Evolutionary conservation across 2,113 vertebrate genomes (phyloP), one percentile per base, ranked within the genome.

Genomic region (Bambusicola thoracicus): DNA sequence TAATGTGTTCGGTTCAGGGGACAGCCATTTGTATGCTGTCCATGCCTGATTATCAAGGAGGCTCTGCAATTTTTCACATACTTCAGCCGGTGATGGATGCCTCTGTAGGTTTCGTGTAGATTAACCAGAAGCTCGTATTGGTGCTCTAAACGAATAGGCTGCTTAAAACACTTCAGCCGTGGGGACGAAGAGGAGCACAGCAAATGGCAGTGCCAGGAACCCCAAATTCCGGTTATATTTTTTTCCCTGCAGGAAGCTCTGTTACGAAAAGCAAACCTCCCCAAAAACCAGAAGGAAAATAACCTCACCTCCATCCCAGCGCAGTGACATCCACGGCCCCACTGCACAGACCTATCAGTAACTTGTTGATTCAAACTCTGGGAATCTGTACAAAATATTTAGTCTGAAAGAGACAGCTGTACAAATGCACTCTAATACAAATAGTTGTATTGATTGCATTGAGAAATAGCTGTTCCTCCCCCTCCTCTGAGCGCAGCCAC

Each of bases 291-390:
- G 16, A 87, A 74, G 44, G 76, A 81, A 84, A 90, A 51, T 24
- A 9, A 30, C 15, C 36, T 85, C 22, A n/a, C 65, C 63, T 87
- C 58, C 44, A 11, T 68, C 61, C 66, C 58, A 73, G 58, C 7
- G 6, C 13, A 85, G 67, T 79, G 81, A 46, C 65, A 67, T 59
- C 29, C 18, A 66, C 49, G 32, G 20, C 30, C 30, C 73, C 53
- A 56, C 66, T 73, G 81, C 69, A 9, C 79, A 48, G 34, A 75
- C 75, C 72, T 79, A 49, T 79, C 59, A 51, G 25, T 61, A 79
- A 80, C 79, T 86, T 97, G 76, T 89, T 90, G 65, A 81, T 90
- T 87, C 65, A 77, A 56, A 83, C 68, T 85, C 87, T 74, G 46
- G n/a, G 30, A 53, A 75, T 78, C 38, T 44, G 66, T 56, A 83